Evolutionary conservation across 2,113 vertebrate genomes (phyloP).

Genomic region (Percina caprodes): DNA sequence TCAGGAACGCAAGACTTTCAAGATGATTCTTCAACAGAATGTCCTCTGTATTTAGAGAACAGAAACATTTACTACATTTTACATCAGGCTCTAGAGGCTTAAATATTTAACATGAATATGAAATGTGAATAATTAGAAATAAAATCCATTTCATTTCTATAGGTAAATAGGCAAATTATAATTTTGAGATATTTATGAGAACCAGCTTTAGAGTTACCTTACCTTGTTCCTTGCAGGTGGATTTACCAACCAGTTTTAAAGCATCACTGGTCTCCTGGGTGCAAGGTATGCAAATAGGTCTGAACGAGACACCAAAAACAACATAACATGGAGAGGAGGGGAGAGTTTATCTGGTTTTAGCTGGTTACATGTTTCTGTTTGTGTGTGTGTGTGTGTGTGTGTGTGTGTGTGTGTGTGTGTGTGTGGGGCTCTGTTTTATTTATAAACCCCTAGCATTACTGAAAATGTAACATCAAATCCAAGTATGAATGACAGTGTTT

Average conservation of each 20-base stretch:
- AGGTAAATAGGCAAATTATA: too few relatives aligned
- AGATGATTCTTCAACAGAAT: conserved; percentile 55
- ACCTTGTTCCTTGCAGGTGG: conserved; percentile 80
- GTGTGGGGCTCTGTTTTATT: conserved; percentile 7
- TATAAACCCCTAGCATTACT: neutral
- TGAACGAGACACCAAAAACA: conserved; percentile 43
- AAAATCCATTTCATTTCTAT: too few relatives aligned
- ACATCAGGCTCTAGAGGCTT: neutral
- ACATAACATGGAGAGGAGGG: neutral
- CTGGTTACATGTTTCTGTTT: neutral
- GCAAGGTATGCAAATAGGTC: conserved; percentile 85
- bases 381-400: neutral
- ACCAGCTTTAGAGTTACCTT: neutral
- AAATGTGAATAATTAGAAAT: too few relatives aligned
- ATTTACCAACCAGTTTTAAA: conserved; percentile 49
- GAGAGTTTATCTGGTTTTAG: neutral
- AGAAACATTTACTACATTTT: neutral
- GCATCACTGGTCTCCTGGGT: conserved; percentile 77
- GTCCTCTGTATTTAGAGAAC: conserved; percentile 68
- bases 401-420: neutral
- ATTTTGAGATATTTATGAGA: too few relatives aligned
- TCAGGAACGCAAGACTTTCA: conserved; percentile 75
- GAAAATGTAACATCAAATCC: neutral
- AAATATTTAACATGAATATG: neutral
- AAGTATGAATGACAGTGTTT: neutral